Percentiles rank a stretch among this genome's conserved stretches.
These are phyloP conservation scores for Galeopsomyia nigrocyanea DNA, from an alignment of 2,888 invertebrate species.

Conservation along the genomic window DNA sequence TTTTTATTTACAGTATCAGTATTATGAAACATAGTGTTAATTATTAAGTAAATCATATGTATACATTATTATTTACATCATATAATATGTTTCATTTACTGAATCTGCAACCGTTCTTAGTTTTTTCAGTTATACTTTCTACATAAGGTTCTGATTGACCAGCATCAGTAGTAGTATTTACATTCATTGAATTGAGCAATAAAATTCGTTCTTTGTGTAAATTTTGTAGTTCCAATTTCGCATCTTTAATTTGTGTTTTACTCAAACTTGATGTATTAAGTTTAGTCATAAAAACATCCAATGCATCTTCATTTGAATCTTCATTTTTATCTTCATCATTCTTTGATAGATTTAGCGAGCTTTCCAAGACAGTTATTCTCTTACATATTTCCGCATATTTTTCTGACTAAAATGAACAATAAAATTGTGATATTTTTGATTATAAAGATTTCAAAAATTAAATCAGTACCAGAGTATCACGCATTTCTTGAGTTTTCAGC, in stretches of 20 bases:
- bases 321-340: conserved; percentile 62
- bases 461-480: conserved; percentile 75
- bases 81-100: not conserved
- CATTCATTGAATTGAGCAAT: conserved; percentile 79
- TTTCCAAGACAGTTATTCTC: conserved; percentile 75
- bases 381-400: conserved; percentile 71
- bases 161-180: conserved; percentile 60
- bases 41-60: not conserved
- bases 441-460: conserved; percentile 4
- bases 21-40: too few species aligned
- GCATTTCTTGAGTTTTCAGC: conserved; percentile 75
- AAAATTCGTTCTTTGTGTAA: conserved; percentile 78
- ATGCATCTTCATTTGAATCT: conserved; percentile 76
- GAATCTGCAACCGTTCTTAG: conserved; percentile 3
- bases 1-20: too few species aligned
- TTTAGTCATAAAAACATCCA: conserved; percentile 87
- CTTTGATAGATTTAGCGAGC: conserved; percentile 68
- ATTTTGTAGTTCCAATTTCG: conserved; percentile 78
- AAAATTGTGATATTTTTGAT: conserved; percentile 9
- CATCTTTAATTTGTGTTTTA: conserved; percentile 75
- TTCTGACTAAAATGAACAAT: conserved; percentile 70
- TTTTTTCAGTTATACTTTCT: not conserved
- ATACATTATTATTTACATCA: not conserved
- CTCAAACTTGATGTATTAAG: conserved; percentile 70
- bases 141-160: not conserved